Evolutionary conservation across 2,797 vertebrate species (phyloP).

Genomic region (Pristis pectinata): DNA sequence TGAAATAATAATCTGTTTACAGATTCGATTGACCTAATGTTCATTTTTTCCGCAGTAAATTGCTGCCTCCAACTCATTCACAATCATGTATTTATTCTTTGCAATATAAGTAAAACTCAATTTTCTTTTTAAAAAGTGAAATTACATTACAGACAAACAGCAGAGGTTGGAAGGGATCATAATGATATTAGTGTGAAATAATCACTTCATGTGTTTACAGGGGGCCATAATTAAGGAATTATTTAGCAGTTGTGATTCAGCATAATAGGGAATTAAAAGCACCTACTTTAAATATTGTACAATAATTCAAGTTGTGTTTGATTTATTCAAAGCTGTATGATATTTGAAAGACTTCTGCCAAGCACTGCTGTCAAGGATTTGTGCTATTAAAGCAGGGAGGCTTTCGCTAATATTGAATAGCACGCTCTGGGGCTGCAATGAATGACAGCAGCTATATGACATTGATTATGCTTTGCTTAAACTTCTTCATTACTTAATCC

Average conservation of each 20-base stretch:
- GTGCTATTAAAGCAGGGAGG: background rate
- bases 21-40: background rate
- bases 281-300: background rate
- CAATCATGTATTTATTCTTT: background rate
- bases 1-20: background rate
- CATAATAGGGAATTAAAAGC: background rate
- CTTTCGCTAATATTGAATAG: background rate
- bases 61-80: background rate
- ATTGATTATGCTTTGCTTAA: no score
- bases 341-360: background rate
- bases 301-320: background rate
- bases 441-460: background rate
- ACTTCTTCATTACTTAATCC: no score
- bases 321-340: background rate
- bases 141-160: background rate
- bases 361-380: background rate
- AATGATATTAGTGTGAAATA: background rate
- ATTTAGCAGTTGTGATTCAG: background rate
- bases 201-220: background rate
- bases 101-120: background rate
- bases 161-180: background rate
- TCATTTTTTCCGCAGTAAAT: background rate
- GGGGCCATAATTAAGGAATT: slow-evolving; percentile 7
- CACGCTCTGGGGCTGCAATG: background rate
- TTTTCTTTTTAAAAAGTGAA: background rate